Evolutionary conservation across 2,113 vertebrate genomes (phyloP).

Genomic region (Vulpes lagopus): DNA sequence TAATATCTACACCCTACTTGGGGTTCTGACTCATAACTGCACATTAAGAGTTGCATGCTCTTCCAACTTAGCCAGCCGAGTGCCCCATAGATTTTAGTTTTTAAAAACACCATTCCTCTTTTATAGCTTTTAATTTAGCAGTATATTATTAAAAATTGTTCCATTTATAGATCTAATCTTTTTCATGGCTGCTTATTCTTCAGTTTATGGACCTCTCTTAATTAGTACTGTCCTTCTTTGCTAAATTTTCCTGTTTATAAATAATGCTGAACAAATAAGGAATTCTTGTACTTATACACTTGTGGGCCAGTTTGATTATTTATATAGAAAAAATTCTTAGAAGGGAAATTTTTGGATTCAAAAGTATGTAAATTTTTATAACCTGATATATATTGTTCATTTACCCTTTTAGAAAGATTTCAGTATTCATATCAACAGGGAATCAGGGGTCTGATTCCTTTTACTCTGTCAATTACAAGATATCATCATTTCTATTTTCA

Average conservation of each 20-base stretch:
- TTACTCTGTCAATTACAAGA: not conserved
- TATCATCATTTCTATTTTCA: not conserved
- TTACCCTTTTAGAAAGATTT: not conserved
- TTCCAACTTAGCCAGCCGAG: not conserved
- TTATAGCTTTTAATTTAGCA: constrained; percentile 18
- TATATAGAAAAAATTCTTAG: not conserved
- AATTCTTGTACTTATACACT: not conserved
- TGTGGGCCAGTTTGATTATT: not conserved
- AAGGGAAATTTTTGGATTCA: not conserved
- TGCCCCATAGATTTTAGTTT: not conserved
- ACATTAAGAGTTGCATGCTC: not conserved
- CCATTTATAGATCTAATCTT: constrained; percentile 30
- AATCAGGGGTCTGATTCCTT: not conserved
- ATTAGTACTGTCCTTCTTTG: not conserved
- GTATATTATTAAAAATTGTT: constrained; percentile 8
- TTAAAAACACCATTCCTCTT: not conserved
- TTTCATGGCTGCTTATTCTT: not conserved
- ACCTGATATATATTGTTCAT: not conserved
- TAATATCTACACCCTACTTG: not conserved
- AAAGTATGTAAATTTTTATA: not conserved
- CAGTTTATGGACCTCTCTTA: not conserved
- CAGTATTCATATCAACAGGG: not conserved
- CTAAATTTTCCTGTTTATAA: constrained; percentile 7
- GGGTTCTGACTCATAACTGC: not conserved
- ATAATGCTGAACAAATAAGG: not conserved